Evolutionary conservation across 2,113 vertebrate species (phyloP).

Genomic region (Podarcis raffonei): DNA sequence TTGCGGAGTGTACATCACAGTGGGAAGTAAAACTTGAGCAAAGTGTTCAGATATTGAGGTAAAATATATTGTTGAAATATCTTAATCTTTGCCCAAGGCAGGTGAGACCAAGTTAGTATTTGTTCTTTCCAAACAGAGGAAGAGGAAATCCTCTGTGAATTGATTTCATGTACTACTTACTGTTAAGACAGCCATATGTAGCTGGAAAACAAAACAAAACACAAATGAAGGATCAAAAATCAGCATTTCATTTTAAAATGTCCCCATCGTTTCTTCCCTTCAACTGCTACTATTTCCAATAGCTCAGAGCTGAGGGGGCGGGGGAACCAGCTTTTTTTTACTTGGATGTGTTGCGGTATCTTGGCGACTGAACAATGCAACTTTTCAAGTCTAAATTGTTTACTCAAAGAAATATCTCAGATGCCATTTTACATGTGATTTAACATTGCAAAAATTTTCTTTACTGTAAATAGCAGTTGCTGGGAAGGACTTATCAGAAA

Average conservation of each 20-base stretch:
- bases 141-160: background rate
- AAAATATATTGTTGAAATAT: constrained; percentile 27
- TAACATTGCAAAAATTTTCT: background rate
- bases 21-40: background rate
- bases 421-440: background rate
- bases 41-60: background rate
- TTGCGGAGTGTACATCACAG: background rate
- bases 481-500: background rate
- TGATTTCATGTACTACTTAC: constrained; percentile 72
- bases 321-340: background rate
- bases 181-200: constrained; percentile 74
- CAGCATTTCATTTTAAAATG: background rate
- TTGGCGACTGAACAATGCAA: background rate
- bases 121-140: background rate
- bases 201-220: constrained; percentile 62
- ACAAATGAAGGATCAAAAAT: constrained; percentile 23
- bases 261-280: background rate
- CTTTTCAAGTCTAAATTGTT: background rate
- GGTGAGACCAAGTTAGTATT: background rate
- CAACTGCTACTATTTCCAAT: background rate
- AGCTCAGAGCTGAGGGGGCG: too few species aligned
- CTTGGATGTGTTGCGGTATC: background rate
- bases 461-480: background rate
- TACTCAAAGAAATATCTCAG: background rate
- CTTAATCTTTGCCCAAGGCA: constrained; percentile 24